These are phyloP conservation scores for Cyprinella venusta DNA, from an alignment of 2,797 vertebrate genomes.

Conservation along the genomic window DNA sequence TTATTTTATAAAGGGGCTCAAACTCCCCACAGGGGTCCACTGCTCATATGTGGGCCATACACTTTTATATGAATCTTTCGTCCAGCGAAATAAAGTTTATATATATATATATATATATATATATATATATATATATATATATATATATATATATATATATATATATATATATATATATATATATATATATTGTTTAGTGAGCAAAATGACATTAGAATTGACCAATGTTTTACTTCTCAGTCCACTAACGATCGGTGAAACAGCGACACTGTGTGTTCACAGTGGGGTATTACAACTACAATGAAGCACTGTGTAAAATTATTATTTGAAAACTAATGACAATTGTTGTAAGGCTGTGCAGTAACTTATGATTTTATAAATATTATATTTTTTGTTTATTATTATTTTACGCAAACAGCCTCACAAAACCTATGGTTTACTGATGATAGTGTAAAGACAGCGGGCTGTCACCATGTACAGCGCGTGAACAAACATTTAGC, in stretches of 20 bases:
- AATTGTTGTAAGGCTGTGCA: background rate
- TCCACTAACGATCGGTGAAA: background rate
- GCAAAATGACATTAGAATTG: background rate
- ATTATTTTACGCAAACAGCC: background rate
- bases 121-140: no score
- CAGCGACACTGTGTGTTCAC: conserved; percentile 19
- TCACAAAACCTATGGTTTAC: background rate
- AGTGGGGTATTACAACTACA: background rate
- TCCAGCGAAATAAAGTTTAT: background rate
- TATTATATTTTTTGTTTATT: accelerated
- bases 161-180: no score
- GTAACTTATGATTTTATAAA: background rate
- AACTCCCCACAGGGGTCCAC: background rate
- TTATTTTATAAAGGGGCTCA: conserved; percentile 26
- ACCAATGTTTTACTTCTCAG: background rate
- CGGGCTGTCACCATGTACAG: conserved; percentile 11
- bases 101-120: no score
- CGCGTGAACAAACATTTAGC: conserved; percentile 26
- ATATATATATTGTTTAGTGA: no score
- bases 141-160: no score
- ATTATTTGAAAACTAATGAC: background rate
- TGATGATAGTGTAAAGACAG: background rate
- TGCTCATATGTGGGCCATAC: conserved; percentile 2
- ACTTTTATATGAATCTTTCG: background rate
- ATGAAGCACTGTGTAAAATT: background rate